phyloP scores from a whole-genome alignment of 2,888 invertebrate genomes.

The Autographa pulchrina region DNA sequence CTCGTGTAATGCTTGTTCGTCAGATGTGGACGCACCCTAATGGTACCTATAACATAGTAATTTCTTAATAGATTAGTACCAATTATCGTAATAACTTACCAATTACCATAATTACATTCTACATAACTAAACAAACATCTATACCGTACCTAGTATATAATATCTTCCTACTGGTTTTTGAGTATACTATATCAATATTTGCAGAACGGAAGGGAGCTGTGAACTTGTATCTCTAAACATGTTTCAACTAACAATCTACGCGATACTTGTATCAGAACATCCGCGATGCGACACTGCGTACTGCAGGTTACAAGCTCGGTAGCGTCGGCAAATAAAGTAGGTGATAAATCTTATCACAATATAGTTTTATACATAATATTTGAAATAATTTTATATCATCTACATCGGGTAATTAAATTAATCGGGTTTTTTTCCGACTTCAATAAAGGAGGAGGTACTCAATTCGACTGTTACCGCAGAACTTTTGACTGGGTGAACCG shows the following conservation, averaged over 20 bases:
- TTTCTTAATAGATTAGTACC: background rate
- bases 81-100: background rate
- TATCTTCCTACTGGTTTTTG: background rate
- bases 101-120: slow-evolving; percentile 2
- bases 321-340: slow-evolving; percentile 32
- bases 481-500: too few relatives aligned
- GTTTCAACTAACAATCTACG: slow-evolving; percentile 35
- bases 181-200: slow-evolving; percentile 16
- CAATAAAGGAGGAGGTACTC: too few relatives aligned
- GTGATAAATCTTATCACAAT: background rate
- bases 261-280: slow-evolving; percentile 42
- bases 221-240: slow-evolving; percentile 28
- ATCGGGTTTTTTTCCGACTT: too few relatives aligned
- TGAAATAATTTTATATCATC: too few relatives aligned
- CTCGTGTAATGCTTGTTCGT: too few relatives aligned
- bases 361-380: too few relatives aligned
- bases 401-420: too few relatives aligned
- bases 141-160: too few relatives aligned
- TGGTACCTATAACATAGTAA: too few relatives aligned
- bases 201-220: background rate
- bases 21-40: too few relatives aligned
- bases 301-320: slow-evolving; percentile 49
- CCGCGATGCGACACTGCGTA: slow-evolving; percentile 29
- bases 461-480: too few relatives aligned
- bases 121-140: background rate